Conservation (phyloP, 2,888 invertebrate genomes). For the Psococerastis gibbosa region DNA sequence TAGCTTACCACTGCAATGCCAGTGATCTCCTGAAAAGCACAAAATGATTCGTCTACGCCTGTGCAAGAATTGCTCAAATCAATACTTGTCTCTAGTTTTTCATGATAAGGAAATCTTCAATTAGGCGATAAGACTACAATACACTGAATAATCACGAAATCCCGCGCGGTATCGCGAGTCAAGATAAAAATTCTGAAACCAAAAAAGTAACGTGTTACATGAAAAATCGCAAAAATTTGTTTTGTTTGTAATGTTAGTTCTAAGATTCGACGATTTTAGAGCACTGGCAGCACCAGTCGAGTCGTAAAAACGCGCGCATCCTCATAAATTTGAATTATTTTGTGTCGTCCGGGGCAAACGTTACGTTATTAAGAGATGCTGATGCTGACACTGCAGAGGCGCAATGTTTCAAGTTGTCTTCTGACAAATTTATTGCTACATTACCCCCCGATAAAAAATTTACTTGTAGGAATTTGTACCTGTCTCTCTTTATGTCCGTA, state of each 20-base stretch:
- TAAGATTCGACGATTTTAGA: neutral
- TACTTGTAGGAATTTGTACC: too few relatives aligned
- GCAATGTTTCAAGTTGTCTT: too few relatives aligned
- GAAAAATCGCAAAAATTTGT: neutral
- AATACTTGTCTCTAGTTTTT: neutral
- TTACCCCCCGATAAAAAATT: too few relatives aligned
- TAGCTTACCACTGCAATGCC: conserved; percentile 27
- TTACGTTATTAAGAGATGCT: too few relatives aligned
- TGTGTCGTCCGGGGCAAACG: too few relatives aligned
- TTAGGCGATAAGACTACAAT: too few relatives aligned
- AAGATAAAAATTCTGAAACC: too few relatives aligned
- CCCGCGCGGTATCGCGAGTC: too few relatives aligned
- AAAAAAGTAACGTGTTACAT: neutral
- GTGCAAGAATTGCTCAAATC: conserved; percentile 5
- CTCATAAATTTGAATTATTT: neutral
- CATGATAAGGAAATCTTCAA: neutral
- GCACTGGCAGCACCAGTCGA: conserved; percentile 4
- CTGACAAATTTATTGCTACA: too few relatives aligned
- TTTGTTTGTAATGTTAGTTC: conserved; percentile 8
- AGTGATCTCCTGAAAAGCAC: neutral
- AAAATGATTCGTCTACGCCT: conserved; percentile 1
- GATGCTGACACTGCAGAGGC: too few relatives aligned
- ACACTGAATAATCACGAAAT: too few relatives aligned
- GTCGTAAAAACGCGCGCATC: neutral
- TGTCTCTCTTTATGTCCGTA: too few relatives aligned